These are phyloP conservation scores for Mactra quadrangularis DNA, from an alignment of 1,140 invertebrate species.

Conservation along the genomic window DNA sequence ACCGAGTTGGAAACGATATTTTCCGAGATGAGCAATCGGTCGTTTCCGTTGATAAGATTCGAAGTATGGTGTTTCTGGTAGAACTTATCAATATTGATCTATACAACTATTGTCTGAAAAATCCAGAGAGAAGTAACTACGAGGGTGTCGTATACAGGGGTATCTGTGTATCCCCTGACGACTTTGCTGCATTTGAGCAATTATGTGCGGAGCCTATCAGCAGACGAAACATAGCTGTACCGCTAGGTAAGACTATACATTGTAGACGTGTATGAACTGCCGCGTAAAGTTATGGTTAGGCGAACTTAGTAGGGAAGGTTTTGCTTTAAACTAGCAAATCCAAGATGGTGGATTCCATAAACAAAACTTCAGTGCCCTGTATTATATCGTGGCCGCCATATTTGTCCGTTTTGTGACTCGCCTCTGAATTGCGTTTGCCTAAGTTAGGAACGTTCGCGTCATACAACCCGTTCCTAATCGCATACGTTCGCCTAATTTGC, in stretches of 20 bases:
- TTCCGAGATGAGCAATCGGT: constrained; percentile 57
- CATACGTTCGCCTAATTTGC: too few relatives aligned
- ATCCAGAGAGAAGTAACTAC: constrained; percentile 29
- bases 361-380: too few relatives aligned
- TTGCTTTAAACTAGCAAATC: too few relatives aligned
- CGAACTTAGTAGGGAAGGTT: too few relatives aligned
- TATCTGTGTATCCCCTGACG: constrained; percentile 34
- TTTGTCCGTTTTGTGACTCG: too few relatives aligned
- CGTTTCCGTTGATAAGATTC: constrained; percentile 26
- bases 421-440: too few relatives aligned
- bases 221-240: constrained; percentile 59
- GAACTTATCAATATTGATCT: constrained; percentile 68
- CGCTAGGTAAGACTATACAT: constrained; percentile 41
- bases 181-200: constrained; percentile 45
- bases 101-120: constrained; percentile 62
- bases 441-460: too few relatives aligned
- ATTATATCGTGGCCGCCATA: too few relatives aligned
- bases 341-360: too few relatives aligned
- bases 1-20: constrained; percentile 45
- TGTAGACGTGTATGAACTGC: too few relatives aligned
- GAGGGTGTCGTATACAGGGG: constrained; percentile 63
- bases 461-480: too few relatives aligned
- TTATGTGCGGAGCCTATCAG: constrained; percentile 45
- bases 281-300: too few relatives aligned
- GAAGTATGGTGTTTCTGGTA: constrained; percentile 58